phyloP scores from a whole-genome alignment of 2,888 invertebrate species.

The Ophonus ardosiacus region DNA sequence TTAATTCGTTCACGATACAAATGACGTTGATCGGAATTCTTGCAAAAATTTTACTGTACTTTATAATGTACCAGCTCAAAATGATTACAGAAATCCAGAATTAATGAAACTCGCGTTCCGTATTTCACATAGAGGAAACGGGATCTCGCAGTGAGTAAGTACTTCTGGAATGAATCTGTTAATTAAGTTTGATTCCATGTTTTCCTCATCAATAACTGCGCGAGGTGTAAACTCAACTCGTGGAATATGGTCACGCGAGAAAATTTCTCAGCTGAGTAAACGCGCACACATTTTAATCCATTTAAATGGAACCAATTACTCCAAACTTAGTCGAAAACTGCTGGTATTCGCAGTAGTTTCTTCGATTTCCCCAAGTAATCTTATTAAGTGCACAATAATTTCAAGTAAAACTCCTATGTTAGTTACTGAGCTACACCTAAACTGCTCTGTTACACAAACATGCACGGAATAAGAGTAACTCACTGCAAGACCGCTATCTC shows the following conservation, averaged over 20 bases:
- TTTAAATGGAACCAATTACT: slow-evolving; percentile 42
- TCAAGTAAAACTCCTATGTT: slow-evolving; percentile 23
- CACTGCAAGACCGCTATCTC: slow-evolving; percentile 9
- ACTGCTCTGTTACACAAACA: slow-evolving; percentile 43
- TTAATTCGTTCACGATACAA: too few species aligned
- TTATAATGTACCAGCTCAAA: too few species aligned
- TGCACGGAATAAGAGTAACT: slow-evolving; percentile 9
- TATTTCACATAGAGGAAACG: not conserved
- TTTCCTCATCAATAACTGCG: not conserved
- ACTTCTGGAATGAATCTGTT: not conserved
- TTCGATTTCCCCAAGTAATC: slow-evolving; percentile 46
- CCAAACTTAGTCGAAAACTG: slow-evolving; percentile 36
- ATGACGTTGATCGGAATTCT: too few species aligned
- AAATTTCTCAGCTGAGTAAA: slow-evolving; percentile 12
- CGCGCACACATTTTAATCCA: slow-evolving; percentile 33
- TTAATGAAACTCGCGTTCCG: not conserved
- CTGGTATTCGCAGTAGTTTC: slow-evolving; percentile 38
- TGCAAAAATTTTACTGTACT: too few species aligned
- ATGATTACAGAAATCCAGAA: too few species aligned
- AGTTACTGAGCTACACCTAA: slow-evolving; percentile 42
- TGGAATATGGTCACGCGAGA: slow-evolving; percentile 1
- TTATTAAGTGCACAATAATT: slow-evolving; percentile 54
- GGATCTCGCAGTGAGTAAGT: not conserved
- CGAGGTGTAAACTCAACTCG: not conserved
- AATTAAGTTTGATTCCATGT: not conserved